Conservation (phyloP, 2,113 vertebrate genomes). For the Agelaius phoeniceus region DNA sequence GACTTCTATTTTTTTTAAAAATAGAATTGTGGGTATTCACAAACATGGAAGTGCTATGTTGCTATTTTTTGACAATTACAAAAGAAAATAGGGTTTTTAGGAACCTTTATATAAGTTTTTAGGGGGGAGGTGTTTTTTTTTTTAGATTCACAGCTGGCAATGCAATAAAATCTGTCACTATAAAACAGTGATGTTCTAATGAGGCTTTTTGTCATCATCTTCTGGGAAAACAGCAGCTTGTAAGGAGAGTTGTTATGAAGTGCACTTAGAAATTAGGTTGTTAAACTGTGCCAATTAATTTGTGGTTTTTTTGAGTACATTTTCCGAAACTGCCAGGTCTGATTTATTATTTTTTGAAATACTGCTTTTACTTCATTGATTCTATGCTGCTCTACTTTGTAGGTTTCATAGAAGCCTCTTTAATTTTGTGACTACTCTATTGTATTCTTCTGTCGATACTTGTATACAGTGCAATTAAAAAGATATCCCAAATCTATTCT, state of each 20-base stretch:
- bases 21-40: constrained; percentile 71
- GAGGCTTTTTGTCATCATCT: constrained; percentile 69
- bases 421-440: constrained; percentile 70
- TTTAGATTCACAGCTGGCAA: constrained; percentile 73
- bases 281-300: constrained; percentile 68
- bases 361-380: constrained; percentile 64
- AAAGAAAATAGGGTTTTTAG: constrained; percentile 75
- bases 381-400: constrained; percentile 63
- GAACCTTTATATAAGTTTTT: constrained; percentile 72
- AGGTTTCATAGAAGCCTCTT: constrained; percentile 57
- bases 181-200: constrained; percentile 62
- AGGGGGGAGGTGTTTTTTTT: constrained; percentile 23
- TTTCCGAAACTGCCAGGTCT: constrained; percentile 65
- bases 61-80: constrained; percentile 77
- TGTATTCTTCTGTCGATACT: constrained; percentile 67
- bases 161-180: constrained; percentile 77
- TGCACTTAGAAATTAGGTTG: constrained; percentile 83
- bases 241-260: constrained; percentile 74
- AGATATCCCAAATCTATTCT: constrained; percentile 19
- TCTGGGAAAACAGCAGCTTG: constrained; percentile 69
- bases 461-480: constrained; percentile 69
- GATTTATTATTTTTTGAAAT: constrained; percentile 62
- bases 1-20: constrained; percentile 78
- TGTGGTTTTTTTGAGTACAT: constrained; percentile 45
- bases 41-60: constrained; percentile 73